These are phyloP conservation scores for Ormyrus pomaceus DNA, from an alignment of 2,888 invertebrate genomes.

Conservation along the genomic window DNA sequence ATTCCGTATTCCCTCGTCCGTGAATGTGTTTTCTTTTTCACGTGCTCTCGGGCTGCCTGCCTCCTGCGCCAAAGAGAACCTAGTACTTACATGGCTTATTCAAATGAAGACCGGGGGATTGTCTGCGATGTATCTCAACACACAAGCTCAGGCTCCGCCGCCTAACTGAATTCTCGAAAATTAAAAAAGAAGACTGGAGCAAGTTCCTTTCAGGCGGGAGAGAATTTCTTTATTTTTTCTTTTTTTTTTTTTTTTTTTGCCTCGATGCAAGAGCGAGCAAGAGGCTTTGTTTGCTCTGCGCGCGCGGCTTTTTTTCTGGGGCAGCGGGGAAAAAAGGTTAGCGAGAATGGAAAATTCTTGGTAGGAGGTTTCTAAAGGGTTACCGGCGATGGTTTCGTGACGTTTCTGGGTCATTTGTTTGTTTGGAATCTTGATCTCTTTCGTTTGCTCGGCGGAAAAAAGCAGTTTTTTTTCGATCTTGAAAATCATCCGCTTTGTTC, in stretches of 20 bases:
- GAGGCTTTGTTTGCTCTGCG: neutral
- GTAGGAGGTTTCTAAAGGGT: neutral
- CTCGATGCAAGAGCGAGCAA: too few relatives aligned
- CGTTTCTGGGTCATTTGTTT: too few relatives aligned
- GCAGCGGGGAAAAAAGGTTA: neutral
- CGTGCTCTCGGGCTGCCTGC: slow-evolving; percentile 1
- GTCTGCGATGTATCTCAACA: slow-evolving; percentile 67
- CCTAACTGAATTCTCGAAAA: slow-evolving; percentile 72
- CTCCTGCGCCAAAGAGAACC: slow-evolving; percentile 60
- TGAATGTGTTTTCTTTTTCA: slow-evolving; percentile 57
- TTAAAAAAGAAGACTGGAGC: slow-evolving; percentile 66
- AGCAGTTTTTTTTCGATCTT: too few relatives aligned
- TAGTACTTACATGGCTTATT: slow-evolving; percentile 73
- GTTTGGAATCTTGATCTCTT: too few relatives aligned
- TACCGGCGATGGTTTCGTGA: neutral
- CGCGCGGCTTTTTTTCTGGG: neutral
- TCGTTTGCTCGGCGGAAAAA: too few relatives aligned
- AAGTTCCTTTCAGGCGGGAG: slow-evolving; percentile 16
- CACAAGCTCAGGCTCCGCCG: neutral
- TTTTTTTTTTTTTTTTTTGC: neutral
- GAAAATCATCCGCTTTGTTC: too few relatives aligned
- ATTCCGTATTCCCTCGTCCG: slow-evolving; percentile 51
- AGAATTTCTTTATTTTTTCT: slow-evolving; percentile 6
- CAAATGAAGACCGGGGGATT: slow-evolving; percentile 69
- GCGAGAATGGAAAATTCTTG: slow-evolving; percentile 26